Percentiles rank a stretch among this genome's conserved stretches.
Conservation (phyloP, 2,888 invertebrate species). For the Sipha maydis region DNA sequence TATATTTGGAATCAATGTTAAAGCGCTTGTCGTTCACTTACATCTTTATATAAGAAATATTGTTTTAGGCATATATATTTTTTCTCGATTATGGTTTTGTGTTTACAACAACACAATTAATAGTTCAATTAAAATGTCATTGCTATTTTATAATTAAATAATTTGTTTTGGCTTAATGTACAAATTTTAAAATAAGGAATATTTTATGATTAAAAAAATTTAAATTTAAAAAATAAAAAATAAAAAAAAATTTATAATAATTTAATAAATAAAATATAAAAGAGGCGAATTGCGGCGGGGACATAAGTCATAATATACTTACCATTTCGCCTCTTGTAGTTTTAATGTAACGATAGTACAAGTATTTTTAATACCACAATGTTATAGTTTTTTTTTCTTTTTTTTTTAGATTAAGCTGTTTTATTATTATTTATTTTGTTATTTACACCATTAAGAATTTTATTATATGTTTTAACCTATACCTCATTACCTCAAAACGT, state of each 20-base stretch:
- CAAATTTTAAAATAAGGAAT: constrained; percentile 58
- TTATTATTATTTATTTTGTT: constrained; percentile 60
- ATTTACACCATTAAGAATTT: constrained; percentile 55
- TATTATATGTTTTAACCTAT: constrained; percentile 50
- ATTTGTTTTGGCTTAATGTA: constrained; percentile 58
- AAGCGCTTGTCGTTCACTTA: constrained; percentile 24
- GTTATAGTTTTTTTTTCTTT: constrained; percentile 46
- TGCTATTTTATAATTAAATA: constrained; percentile 48
- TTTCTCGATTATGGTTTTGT: constrained; percentile 16
- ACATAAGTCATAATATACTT: constrained; percentile 43
- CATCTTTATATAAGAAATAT: constrained; percentile 39
- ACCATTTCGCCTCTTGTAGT: constrained; percentile 50
- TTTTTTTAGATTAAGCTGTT: constrained; percentile 52
- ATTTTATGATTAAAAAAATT: constrained; percentile 43
- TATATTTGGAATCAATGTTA: constrained; percentile 27
- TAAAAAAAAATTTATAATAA: constrained; percentile 48
- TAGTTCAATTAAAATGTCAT: constrained; percentile 45
- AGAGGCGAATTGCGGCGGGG: constrained; percentile 21
- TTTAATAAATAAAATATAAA: constrained; percentile 18
- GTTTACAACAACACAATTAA: constrained; percentile 18
- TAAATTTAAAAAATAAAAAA: background rate
- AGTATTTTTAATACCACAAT: constrained; percentile 55
- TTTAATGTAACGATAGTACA: constrained; percentile 59
- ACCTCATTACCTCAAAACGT: constrained; percentile 6
- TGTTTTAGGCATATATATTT: constrained; percentile 37